Evolutionary conservation across 2,888 invertebrate species (phyloP), one percentile per base, ranked within the genome.

Genomic region (Papilio gigon): DNA sequence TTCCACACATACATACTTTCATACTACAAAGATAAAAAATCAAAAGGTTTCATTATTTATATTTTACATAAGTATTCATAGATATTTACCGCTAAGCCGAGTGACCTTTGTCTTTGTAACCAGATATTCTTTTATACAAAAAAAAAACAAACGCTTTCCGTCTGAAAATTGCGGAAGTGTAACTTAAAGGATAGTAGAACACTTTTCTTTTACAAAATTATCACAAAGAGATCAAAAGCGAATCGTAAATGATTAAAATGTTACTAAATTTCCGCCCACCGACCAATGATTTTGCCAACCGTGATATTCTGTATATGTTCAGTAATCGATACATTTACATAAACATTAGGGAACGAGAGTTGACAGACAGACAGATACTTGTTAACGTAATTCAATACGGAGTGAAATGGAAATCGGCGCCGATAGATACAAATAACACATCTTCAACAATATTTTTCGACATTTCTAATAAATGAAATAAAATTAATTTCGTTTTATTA

Each of bases 281-380:
- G 25, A 11, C 50, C 2, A n/a, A 53, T 53, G 8, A n/a, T 0
- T 20, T 47, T 53, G n/a, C 27, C 53, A 8, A n/a, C 1, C 1
- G 27, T 2, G 27, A 27, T 27, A 14, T 50, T 8, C 27, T 2
- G 8, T 27, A 53, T 27, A 27, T 53, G 27, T 53, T 53, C 53
- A 9, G 30, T 30, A 30, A 56, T 56, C 17, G 53, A 56, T 56
- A 56, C 53, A 56, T 56, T 56, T 53, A 53, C 53, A 53, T 53
- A 53, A 56, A 56, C 53, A 30, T 56, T 56, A 30, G 53, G 30
- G 53, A 56, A 56, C 53, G 53, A 30, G 53, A 56, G 9, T 56
- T 56, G 53, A 56, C 53, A 56, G 53, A 56, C 50, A 25, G 50
- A 53, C 27, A 53, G 25, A 53, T 14, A 27, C 53, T 56, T 56